phyloP scores from a whole-genome alignment of 2,888 invertebrate genomes.

The Disparrhopalites patrizii region DNA sequence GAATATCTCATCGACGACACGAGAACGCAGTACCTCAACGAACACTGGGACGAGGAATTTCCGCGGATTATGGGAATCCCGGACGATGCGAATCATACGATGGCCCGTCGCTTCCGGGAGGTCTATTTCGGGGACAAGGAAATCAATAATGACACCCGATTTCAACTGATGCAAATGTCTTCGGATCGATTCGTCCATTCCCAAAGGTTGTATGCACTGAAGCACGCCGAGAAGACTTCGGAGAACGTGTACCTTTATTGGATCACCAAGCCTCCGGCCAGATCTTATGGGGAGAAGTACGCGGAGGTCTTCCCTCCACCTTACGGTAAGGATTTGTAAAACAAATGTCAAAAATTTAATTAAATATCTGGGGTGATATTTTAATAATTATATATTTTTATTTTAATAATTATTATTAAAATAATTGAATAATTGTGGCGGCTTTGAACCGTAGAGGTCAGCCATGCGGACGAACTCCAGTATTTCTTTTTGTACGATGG shows the following conservation, averaged over 20 bases:
- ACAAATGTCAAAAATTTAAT: background rate
- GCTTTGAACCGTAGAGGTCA: too few relatives aligned
- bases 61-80: background rate
- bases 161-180: background rate
- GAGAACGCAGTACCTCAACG: background rate
- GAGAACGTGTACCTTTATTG: conserved; percentile 15
- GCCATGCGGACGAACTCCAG: background rate
- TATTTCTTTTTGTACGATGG: background rate
- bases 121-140: conserved; percentile 13
- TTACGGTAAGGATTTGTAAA: conserved; percentile 10
- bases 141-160: conserved; percentile 18
- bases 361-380: background rate
- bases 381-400: too few relatives aligned
- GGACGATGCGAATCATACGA: background rate
- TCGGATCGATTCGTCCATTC: conserved; percentile 6
- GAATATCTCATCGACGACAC: conserved; percentile 2
- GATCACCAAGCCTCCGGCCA: background rate
- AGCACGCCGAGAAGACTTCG: background rate
- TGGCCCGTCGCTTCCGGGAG: conserved; percentile 4
- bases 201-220: background rate
- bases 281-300: conserved; percentile 1
- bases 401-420: too few relatives aligned
- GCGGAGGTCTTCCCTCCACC: conserved; percentile 13
- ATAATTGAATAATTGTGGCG: too few relatives aligned
- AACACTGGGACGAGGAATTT: conserved; percentile 3